Evolutionary conservation across 2,888 invertebrate genomes (phyloP).

Genomic region (Polyommatus icarus): DNA sequence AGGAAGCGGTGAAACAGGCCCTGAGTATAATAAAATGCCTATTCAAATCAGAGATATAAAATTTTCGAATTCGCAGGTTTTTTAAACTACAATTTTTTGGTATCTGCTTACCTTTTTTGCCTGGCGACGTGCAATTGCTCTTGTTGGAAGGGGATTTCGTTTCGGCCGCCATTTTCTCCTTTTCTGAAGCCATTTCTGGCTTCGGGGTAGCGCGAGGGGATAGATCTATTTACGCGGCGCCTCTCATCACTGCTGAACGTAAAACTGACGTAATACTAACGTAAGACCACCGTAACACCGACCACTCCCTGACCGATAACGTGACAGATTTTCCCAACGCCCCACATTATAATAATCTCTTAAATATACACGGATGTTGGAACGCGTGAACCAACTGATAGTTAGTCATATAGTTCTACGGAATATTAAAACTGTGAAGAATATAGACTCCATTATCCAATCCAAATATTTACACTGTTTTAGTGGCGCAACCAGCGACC

Average conservation of each 20-base stretch:
- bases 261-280: slow-evolving; percentile 41
- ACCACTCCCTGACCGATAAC: slow-evolving; percentile 61
- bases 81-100: not conserved
- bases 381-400: not conserved
- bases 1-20: too few relatives aligned
- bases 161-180: slow-evolving; percentile 75
- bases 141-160: slow-evolving; percentile 72
- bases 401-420: slow-evolving; percentile 5
- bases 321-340: slow-evolving; percentile 52
- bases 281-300: slow-evolving; percentile 46
- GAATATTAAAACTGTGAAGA: not conserved
- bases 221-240: slow-evolving; percentile 58
- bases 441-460: not conserved
- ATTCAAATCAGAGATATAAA: too few relatives aligned
- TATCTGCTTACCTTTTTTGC: slow-evolving; percentile 69
- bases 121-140: slow-evolving; percentile 75
- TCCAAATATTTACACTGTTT: slow-evolving; percentile 6
- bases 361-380: slow-evolving; percentile 19
- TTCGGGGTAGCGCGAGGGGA: slow-evolving; percentile 24
- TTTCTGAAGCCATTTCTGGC: slow-evolving; percentile 69
- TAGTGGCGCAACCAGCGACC: not conserved
- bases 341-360: not conserved
- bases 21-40: too few relatives aligned
- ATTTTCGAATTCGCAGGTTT: not conserved
- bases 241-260: slow-evolving; percentile 62